Evolutionary conservation across 2,113 vertebrate genomes (phyloP), one percentile per base, ranked within the genome.

Genomic region (Misgurnus mizolepis): DNA sequence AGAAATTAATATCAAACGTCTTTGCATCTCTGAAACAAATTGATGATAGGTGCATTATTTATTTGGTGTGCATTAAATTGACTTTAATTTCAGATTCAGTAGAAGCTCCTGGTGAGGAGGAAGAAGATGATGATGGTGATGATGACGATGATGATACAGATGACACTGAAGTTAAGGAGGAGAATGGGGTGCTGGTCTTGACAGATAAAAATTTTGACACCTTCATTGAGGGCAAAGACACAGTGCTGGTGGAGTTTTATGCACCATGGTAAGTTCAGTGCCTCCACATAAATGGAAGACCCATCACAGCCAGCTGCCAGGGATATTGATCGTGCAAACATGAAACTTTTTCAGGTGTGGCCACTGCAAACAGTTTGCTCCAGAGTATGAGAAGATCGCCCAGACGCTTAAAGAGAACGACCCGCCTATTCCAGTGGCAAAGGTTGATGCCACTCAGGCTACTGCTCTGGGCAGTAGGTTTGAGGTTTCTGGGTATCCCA

Each of bases 361-460:
- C 34, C 97, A 99, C 55, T 99, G 98, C 86, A 99, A 98, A 87
- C 94, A 96, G 90, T 99, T 99, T 91, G 95, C 93, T 72, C 93
- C 96, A 0, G 96, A 97, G 79, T 99, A 99, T 87, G 98, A 99
- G 80, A 96, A 96, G 76, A 98, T 99, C 0, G 96, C 98, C 5
- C 90, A 92, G 83, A 87, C 89, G 0, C 91, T 99, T 4, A 97
- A 95, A 81, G 95, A 95, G 81, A 94, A 93, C 0, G 95, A 98
- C 65, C 97, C 97, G 79, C 95, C 96, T 1, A 91, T 99, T 76
- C 94, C 95, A 41, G 97, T 98, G 41, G 97, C 94, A 61, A 99
- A 99, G 91, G 90, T 99, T 11, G 98, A 99, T 11, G 97, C 95
- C 0, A 97, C 96, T 3, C 83, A 89, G 12, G 94, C 95, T 5